Evolutionary conservation across 2,888 invertebrate species (phyloP).

Genomic region (Epinotia bilunana): DNA sequence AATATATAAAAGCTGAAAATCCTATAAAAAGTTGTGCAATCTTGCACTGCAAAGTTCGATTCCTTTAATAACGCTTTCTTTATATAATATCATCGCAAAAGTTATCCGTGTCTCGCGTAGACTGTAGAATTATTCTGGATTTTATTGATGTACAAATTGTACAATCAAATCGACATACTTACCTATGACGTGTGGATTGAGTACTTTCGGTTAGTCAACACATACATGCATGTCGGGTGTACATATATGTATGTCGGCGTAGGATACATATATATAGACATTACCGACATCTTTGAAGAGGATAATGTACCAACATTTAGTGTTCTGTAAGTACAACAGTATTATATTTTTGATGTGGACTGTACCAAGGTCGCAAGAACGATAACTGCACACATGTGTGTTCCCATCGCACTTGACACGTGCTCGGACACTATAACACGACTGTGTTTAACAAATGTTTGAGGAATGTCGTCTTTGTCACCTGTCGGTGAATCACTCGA

Average conservation of each 20-base stretch:
- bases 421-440: conserved; percentile 15
- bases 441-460: conserved; percentile 27
- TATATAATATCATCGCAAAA: neutral
- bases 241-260: too few relatives aligned
- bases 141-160: too few relatives aligned
- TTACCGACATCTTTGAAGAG: too few relatives aligned
- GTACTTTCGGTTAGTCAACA: neutral
- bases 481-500: conserved; percentile 34
- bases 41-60: too few relatives aligned
- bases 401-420: conserved; percentile 21
- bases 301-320: too few relatives aligned
- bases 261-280: neutral
- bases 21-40: too few relatives aligned
- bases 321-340: neutral
- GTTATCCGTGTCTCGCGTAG: neutral
- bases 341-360: neutral
- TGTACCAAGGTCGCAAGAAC: neutral
- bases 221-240: too few relatives aligned
- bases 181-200: neutral
- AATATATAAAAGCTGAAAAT: too few relatives aligned
- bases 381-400: conserved; percentile 15
- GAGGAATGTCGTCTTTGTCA: conserved; percentile 38
- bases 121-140: too few relatives aligned
- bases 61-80: too few relatives aligned
- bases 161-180: neutral